phyloP scores from a whole-genome alignment of 2,113 vertebrate species.

The Sander vitreus region DNA sequence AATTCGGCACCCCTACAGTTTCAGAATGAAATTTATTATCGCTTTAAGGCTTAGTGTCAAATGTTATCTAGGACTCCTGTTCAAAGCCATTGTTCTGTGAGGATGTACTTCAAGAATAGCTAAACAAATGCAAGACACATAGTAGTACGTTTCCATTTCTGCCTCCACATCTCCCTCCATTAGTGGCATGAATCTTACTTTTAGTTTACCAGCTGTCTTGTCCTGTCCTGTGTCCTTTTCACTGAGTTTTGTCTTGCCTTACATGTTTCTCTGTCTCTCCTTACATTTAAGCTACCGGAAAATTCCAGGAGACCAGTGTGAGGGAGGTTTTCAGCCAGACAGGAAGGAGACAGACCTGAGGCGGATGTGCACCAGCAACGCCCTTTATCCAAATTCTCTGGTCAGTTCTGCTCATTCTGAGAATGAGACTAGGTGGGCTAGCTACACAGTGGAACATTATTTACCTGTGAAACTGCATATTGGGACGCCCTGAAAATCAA shows the following conservation, averaged over 20 bases:
- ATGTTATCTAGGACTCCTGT: background rate
- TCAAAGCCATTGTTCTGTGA: background rate
- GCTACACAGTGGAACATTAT: background rate
- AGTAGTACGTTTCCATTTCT: background rate
- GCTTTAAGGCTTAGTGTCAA: background rate
- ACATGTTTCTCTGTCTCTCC: background rate
- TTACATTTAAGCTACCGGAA: slow-evolving; percentile 89
- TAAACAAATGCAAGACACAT: background rate
- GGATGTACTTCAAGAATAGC: slow-evolving; percentile 4
- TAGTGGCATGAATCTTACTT: background rate
- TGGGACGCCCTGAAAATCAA: background rate
- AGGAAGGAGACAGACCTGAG: slow-evolving; percentile 88
- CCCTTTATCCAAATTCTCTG: slow-evolving; percentile 73
- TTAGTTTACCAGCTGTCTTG: background rate
- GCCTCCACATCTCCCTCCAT: background rate
- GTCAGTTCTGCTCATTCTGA: slow-evolving; percentile 63
- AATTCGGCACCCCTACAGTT: too few relatives aligned
- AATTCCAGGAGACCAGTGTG: slow-evolving; percentile 93
- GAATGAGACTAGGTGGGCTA: background rate
- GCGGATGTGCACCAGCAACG: slow-evolving; percentile 89
- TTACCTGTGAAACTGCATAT: background rate
- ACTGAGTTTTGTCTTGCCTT: background rate
- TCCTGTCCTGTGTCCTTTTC: background rate
- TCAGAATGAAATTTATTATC: too few relatives aligned
- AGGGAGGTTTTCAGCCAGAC: slow-evolving; percentile 86